Evolutionary conservation across 1,140 invertebrate species (phyloP).

Genomic region (Hyles euphorbiae): DNA sequence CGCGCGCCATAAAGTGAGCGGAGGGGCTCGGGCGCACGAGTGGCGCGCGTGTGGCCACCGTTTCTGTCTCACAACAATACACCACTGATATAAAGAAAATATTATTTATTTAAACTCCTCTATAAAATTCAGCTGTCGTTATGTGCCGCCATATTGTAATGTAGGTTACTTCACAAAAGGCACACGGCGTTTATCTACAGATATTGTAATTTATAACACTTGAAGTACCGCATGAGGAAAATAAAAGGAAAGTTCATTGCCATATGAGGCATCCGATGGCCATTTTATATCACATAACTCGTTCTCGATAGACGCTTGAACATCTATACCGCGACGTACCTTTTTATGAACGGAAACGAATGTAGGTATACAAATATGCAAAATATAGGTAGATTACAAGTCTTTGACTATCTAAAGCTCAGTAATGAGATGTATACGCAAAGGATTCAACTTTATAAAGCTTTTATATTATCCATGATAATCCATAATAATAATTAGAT

Average conservation of each 20-base stretch:
- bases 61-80: slow-evolving; percentile 65
- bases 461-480: no score
- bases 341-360: no score
- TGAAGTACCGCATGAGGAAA: slow-evolving; percentile 9
- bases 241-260: slow-evolving; percentile 23
- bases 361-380: no score
- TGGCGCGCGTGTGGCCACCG: slow-evolving; percentile 67
- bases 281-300: slow-evolving; percentile 6
- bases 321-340: not conserved
- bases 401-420: no score
- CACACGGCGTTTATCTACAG: slow-evolving; percentile 27
- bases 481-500: no score
- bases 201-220: slow-evolving; percentile 31
- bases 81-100: slow-evolving; percentile 72
- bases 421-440: no score
- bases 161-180: slow-evolving; percentile 33
- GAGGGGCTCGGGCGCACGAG: slow-evolving; percentile 23
- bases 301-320: slow-evolving; percentile 3
- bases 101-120: slow-evolving; percentile 70
- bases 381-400: no score
- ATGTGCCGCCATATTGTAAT: slow-evolving; percentile 36
- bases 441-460: no score
- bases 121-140: slow-evolving; percentile 56
- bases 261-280: not conserved
- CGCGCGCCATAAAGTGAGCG: slow-evolving; percentile 45